Conservation (phyloP, 2,888 invertebrate species). For the Synanthedon myopaeformis region DNA sequence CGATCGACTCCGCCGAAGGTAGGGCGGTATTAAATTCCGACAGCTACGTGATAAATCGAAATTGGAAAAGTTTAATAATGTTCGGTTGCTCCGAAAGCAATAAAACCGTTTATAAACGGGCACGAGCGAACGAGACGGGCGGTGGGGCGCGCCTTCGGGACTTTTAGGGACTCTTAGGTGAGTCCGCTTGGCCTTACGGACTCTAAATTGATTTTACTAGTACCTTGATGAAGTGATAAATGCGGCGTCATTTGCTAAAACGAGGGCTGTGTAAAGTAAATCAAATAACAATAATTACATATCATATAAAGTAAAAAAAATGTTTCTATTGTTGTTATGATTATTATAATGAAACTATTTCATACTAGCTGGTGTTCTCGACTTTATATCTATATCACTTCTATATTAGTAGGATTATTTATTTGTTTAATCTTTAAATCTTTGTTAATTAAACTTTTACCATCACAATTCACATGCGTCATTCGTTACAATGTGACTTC, state of each 20-base stretch:
- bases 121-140: slow-evolving; percentile 67
- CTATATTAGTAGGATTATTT: too few species aligned
- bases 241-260: slow-evolving; percentile 19
- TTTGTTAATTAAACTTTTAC: too few species aligned
- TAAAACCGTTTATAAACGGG: slow-evolving; percentile 72
- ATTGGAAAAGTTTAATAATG: slow-evolving; percentile 73
- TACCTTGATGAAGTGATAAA: slow-evolving; percentile 62
- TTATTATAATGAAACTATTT: too few species aligned
- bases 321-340: too few species aligned
- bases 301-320: too few species aligned
- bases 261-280: background rate
- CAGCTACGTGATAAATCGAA: slow-evolving; percentile 72
- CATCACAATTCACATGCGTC: too few species aligned
- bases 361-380: too few species aligned
- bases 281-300: background rate
- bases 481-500: too few species aligned
- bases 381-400: too few species aligned
- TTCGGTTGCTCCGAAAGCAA: slow-evolving; percentile 72
- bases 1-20: slow-evolving; percentile 70
- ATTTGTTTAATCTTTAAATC: too few species aligned
- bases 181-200: slow-evolving; percentile 48
- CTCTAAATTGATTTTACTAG: slow-evolving; percentile 60
- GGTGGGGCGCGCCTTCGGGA: slow-evolving; percentile 63
- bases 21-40: slow-evolving; percentile 72
- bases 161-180: slow-evolving; percentile 66